These are phyloP conservation scores for Loris lydekkerianus DNA, from an alignment of 2,797 vertebrate species.

Conservation along the genomic window DNA sequence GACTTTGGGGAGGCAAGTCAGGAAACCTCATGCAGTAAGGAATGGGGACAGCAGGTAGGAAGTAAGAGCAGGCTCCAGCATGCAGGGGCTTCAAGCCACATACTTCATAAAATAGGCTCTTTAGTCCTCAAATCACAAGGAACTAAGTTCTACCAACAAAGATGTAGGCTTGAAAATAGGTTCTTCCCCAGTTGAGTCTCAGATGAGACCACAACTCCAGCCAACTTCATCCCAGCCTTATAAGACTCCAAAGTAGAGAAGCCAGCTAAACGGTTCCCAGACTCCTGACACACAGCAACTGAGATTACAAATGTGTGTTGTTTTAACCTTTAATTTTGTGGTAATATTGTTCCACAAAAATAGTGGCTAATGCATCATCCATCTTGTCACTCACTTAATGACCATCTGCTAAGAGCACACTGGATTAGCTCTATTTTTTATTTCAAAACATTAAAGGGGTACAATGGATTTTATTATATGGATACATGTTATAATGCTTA, in stretches of 20 bases:
- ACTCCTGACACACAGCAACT: background rate
- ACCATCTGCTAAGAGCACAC: background rate
- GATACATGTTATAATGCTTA: background rate
- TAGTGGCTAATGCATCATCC: background rate
- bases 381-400: background rate
- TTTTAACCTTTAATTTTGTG: background rate
- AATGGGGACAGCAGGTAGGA: background rate
- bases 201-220: background rate
- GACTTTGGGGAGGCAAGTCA: background rate
- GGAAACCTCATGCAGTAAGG: background rate
- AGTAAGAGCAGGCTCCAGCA: background rate
- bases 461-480: background rate
- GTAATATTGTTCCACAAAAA: background rate
- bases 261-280: background rate
- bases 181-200: background rate
- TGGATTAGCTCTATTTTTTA: background rate
- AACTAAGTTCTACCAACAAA: background rate
- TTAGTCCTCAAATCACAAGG: background rate
- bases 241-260: background rate
- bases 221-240: background rate
- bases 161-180: background rate
- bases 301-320: background rate
- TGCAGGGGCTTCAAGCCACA: background rate
- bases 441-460: background rate
- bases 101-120: background rate